Conservation (phyloP, 2,888 invertebrate genomes). For the Limnephilus auricula region DNA sequence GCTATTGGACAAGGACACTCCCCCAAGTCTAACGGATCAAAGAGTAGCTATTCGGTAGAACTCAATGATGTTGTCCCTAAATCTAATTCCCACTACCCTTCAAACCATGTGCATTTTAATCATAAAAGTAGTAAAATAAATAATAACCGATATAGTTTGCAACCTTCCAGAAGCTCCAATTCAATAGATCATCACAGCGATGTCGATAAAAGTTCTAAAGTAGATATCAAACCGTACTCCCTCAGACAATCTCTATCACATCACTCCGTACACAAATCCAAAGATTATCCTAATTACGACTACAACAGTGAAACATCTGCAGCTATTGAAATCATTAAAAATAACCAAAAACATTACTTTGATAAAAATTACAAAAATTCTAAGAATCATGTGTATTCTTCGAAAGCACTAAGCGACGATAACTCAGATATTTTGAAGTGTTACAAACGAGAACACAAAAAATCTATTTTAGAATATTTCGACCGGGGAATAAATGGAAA, state of each 20-base stretch:
- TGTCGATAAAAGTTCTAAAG: slow-evolving; percentile 68
- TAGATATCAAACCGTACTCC: slow-evolving; percentile 69
- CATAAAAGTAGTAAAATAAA: slow-evolving; percentile 68
- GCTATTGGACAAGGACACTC: slow-evolving; percentile 68
- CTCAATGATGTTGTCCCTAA: slow-evolving; percentile 54
- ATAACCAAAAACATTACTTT: slow-evolving; percentile 78
- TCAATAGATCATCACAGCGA: slow-evolving; percentile 74
- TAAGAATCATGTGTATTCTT: slow-evolving; percentile 72
- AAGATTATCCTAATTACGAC: slow-evolving; percentile 72
- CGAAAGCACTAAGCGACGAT: slow-evolving; percentile 67
- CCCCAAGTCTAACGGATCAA: slow-evolving; percentile 59
- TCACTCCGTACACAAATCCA: slow-evolving; percentile 71
- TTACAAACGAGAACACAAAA: slow-evolving; percentile 62
- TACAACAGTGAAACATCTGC: slow-evolving; percentile 81
- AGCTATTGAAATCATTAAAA: slow-evolving; percentile 78
- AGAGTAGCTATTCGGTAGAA: slow-evolving; percentile 59
- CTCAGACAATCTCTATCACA: slow-evolving; percentile 75
- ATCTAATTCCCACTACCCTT: slow-evolving; percentile 38
- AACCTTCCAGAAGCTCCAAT: slow-evolving; percentile 75
- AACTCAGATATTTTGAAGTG: slow-evolving; percentile 64
- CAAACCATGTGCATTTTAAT: slow-evolving; percentile 64
- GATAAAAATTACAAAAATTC: slow-evolving; percentile 74
- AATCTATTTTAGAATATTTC: slow-evolving; percentile 62
- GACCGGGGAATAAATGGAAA: slow-evolving; percentile 57
- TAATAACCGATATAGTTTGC: slow-evolving; percentile 69